Evolutionary conservation across 2,888 invertebrate species (phyloP).

Genomic region (Dromius quadrimaculatus): DNA sequence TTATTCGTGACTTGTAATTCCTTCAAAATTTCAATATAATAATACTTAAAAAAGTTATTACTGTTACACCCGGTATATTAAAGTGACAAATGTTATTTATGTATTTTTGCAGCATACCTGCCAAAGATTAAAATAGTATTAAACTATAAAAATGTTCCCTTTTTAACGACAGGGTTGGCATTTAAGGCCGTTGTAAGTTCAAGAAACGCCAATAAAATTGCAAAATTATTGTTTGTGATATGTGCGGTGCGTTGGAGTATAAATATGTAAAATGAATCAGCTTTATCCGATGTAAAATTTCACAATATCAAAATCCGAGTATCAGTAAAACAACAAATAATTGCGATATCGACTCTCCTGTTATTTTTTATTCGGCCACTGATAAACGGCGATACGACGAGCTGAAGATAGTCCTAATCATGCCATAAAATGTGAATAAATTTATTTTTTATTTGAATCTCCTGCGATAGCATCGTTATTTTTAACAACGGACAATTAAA

Average conservation of each 20-base stretch:
- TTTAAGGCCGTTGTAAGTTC: neutral
- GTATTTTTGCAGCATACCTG: too few relatives aligned
- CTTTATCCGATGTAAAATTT: slow-evolving; percentile 24
- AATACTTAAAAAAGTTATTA: too few relatives aligned
- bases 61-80: too few relatives aligned
- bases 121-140: too few relatives aligned
- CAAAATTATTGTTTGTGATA: slow-evolving; percentile 22
- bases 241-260: slow-evolving; percentile 1
- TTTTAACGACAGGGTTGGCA: neutral
- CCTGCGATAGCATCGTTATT: slow-evolving; percentile 39
- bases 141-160: too few relatives aligned
- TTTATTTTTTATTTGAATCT: slow-evolving; percentile 38
- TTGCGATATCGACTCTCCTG: slow-evolving; percentile 29
- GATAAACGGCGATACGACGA: slow-evolving; percentile 24
- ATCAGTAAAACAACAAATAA: slow-evolving; percentile 29
- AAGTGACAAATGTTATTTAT: too few relatives aligned
- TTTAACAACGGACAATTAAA: slow-evolving; percentile 34
- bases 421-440: slow-evolving; percentile 38
- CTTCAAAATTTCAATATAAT: too few relatives aligned
- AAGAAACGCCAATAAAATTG: slow-evolving; percentile 4
- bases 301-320: slow-evolving; percentile 27
- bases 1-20: too few relatives aligned
- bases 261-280: slow-evolving; percentile 27
- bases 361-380: slow-evolving; percentile 31
- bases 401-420: slow-evolving; percentile 34